Evolutionary conservation across 1,140 invertebrate species (phyloP).

Genomic region (Agrilus planipennis): DNA sequence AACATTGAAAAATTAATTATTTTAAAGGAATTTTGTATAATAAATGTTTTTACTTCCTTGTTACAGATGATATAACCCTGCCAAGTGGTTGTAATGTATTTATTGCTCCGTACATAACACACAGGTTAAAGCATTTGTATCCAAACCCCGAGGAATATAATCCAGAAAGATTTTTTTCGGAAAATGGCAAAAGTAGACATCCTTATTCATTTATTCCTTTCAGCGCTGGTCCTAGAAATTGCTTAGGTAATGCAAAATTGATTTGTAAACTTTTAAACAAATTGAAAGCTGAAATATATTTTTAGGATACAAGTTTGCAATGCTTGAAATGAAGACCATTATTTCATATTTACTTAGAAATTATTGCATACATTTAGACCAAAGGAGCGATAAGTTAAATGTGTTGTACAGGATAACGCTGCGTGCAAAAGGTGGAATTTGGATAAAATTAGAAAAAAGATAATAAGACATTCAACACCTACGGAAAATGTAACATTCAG

Average conservation of each 20-base stretch:
- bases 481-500: background rate
- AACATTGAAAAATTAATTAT: too few relatives aligned
- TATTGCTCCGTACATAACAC: slow-evolving; percentile 40
- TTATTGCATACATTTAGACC: slow-evolving; percentile 18
- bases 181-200: slow-evolving; percentile 41
- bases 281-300: slow-evolving; percentile 5
- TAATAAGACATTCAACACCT: too few relatives aligned
- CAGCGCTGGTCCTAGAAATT: slow-evolving; percentile 55
- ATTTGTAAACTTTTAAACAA: background rate
- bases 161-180: slow-evolving; percentile 55
- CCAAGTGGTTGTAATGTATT: background rate
- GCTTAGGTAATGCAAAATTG: slow-evolving; percentile 43
- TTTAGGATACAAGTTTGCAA: slow-evolving; percentile 38
- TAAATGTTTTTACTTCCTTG: too few relatives aligned
- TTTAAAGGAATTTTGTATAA: too few relatives aligned
- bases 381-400: slow-evolving; percentile 14
- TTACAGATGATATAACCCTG: too few relatives aligned
- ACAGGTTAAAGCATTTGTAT: slow-evolving; percentile 50
- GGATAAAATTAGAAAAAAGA: slow-evolving; percentile 16
- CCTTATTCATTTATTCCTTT: slow-evolving; percentile 57
- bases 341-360: slow-evolving; percentile 35
- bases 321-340: slow-evolving; percentile 36
- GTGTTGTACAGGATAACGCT: slow-evolving; percentile 25
- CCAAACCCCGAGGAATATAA: slow-evolving; percentile 59
- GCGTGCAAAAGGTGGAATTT: slow-evolving; percentile 26